These are phyloP conservation scores for Actinia tenebrosa DNA, from an alignment of 64 coral and sea anemone species.

Conservation along the genomic window DNA sequence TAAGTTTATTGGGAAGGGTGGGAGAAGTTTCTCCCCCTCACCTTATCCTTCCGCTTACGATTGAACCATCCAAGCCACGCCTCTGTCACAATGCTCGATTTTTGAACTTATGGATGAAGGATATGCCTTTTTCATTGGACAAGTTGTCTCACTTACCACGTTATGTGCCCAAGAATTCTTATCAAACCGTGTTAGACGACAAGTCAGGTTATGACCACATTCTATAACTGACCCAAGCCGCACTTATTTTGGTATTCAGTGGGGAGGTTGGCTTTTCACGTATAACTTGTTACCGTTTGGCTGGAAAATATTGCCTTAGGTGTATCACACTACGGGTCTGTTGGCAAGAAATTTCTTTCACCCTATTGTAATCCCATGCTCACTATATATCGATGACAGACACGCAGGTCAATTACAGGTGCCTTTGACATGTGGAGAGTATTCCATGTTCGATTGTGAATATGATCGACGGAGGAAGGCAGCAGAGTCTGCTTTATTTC, in stretches of 20 bases:
- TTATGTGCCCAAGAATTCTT: conserved; percentile 3
- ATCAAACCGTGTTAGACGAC: background rate
- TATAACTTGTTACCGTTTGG: background rate
- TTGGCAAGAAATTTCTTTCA: conserved; percentile 20
- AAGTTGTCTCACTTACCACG: conserved; percentile 12
- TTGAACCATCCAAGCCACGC: background rate
- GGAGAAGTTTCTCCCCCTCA: too few relatives aligned
- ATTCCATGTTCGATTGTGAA: background rate
- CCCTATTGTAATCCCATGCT: conserved; percentile 27
- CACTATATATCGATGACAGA: conserved; percentile 56
- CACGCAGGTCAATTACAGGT: conserved; percentile 51
- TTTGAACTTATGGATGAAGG: conserved; percentile 33
- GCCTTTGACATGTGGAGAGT: background rate
- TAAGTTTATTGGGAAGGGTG: too few relatives aligned
- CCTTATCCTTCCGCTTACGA: background rate
- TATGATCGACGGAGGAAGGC: background rate
- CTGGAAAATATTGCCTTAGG: background rate
- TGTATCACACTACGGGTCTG: conserved; percentile 13
- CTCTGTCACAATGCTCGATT: conserved; percentile 26
- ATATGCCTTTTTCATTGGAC: conserved; percentile 18
- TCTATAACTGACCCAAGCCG: background rate
- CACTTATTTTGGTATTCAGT: background rate
- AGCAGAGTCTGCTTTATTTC: conserved; percentile 40
- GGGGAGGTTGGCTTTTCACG: conserved; percentile 1
- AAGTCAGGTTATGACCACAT: background rate